phyloP scores from a whole-genome alignment of 2,797 vertebrate genomes.

The Phalanger gymnotis region DNA sequence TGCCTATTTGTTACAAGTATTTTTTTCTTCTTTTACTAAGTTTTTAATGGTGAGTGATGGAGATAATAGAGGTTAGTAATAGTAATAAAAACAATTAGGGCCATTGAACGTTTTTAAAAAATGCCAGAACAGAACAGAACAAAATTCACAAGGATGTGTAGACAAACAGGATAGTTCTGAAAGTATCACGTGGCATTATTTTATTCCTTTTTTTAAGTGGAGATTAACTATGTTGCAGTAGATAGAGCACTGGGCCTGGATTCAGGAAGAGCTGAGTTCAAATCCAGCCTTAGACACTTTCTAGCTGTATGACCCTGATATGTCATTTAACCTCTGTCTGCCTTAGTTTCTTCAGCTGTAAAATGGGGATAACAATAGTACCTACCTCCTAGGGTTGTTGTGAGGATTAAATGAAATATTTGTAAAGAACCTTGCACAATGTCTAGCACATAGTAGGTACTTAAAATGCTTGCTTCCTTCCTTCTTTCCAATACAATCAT shows the following conservation, averaged over 20 bases:
- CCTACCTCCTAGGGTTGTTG: background rate
- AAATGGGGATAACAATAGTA: background rate
- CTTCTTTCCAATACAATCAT: background rate
- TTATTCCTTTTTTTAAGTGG: background rate
- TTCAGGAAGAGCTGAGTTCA: too few relatives aligned
- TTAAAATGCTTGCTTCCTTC: background rate
- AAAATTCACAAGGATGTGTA: background rate
- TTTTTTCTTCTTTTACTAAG: background rate
- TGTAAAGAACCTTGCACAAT: background rate
- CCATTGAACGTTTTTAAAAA: background rate
- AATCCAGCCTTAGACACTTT: too few relatives aligned
- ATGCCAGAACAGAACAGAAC: background rate
- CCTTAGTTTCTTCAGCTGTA: background rate
- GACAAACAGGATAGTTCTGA: background rate
- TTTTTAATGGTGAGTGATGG: background rate
- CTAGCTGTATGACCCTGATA: too few relatives aligned
- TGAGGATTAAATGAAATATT: background rate
- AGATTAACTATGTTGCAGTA: background rate
- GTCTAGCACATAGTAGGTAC: background rate
- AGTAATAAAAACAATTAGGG: background rate
- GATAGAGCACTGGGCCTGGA: too few relatives aligned
- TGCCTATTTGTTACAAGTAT: background rate
- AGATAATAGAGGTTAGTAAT: background rate
- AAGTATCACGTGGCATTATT: too few relatives aligned
- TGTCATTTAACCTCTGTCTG: too few relatives aligned